Base-by-base conservation (phyloP, 2,797 vertebrate species). In the Rousettus madagascariensis region DNA sequence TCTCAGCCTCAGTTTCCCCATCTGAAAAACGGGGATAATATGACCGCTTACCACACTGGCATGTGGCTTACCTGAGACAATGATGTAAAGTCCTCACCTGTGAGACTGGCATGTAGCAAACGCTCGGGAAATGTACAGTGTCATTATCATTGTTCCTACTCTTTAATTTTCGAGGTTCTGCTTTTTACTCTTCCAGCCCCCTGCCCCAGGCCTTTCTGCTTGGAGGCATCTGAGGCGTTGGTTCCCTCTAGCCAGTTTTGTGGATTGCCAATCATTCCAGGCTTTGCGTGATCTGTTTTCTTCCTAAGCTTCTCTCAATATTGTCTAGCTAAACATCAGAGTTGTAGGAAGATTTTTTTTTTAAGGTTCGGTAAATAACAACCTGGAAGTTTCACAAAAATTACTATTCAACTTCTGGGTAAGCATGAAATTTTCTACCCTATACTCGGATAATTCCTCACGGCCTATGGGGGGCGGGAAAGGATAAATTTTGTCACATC, bases 281-380 rank as follows among this genome's bases (percentile, higher is more conserved):
- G 8, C 9, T 93, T 41, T 15, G 5, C 16, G 28, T 16, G 36
- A 55, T 28, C 30, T 63, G 22, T 33, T 91, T 38, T 86, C 38
- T 91, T 85, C 79, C 46, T 65, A 12, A 75, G 49, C 16, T 55
- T 71, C 12, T 75, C 20, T 86, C 11, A 30, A 3, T 12, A 46
- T 30, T 46, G 2, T 66, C 38, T 59, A 55, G 53, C 22, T 66
- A 55, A 9, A 43, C 2, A 41, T 17, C 30, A 49, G 20, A 66
- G n/a, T 41, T 36, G 36, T 4, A 26, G 12, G 26, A 0, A 0
- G 16, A 17, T 43, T 16, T 33, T 15, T 43, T 77, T 95, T 91
- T 66, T 30, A 66, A 72, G 49, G 68, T 77, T 61, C 30, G 59
- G 59, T 86, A 91, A 84, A 5, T 74, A 94, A 94, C 43, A 79